Conservation (phyloP, 1,140 invertebrate species). For the Drosophila subpulchrella region DNA sequence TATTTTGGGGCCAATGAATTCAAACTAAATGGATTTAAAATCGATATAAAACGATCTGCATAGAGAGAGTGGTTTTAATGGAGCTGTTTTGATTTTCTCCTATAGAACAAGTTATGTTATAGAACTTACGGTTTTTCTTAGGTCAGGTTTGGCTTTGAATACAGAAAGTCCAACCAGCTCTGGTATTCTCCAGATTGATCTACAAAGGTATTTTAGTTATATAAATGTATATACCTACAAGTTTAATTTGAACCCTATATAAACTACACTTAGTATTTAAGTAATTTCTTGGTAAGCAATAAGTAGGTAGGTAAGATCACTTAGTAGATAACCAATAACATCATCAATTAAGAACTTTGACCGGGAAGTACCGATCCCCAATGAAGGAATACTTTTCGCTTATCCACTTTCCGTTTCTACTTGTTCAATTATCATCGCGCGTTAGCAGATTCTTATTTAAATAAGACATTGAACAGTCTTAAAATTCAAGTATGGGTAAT, state of each 20-base stretch:
- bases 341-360: neutral
- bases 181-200: neutral
- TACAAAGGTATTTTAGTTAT: too few species aligned
- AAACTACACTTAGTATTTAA: neutral
- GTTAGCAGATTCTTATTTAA: slow-evolving; percentile 17
- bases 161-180: neutral
- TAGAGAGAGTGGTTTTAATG: slow-evolving; percentile 22
- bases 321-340: neutral
- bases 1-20: slow-evolving; percentile 38
- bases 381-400: neutral
- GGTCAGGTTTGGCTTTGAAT: neutral
- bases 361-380: neutral
- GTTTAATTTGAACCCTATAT: neutral
- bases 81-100: neutral
- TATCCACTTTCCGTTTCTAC: slow-evolving; percentile 26
- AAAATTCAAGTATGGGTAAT: slow-evolving; percentile 8
- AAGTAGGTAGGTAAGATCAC: too few species aligned
- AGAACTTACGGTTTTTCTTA: slow-evolving; percentile 2
- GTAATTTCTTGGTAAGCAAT: too few species aligned
- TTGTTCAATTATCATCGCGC: slow-evolving; percentile 13
- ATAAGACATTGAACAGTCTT: slow-evolving; percentile 2
- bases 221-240: too few species aligned
- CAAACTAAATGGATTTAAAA: slow-evolving; percentile 13
- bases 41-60: neutral
- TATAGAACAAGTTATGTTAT: neutral